Conservation (phyloP, 2,888 invertebrate genomes). For the Allygus modestus region DNA sequence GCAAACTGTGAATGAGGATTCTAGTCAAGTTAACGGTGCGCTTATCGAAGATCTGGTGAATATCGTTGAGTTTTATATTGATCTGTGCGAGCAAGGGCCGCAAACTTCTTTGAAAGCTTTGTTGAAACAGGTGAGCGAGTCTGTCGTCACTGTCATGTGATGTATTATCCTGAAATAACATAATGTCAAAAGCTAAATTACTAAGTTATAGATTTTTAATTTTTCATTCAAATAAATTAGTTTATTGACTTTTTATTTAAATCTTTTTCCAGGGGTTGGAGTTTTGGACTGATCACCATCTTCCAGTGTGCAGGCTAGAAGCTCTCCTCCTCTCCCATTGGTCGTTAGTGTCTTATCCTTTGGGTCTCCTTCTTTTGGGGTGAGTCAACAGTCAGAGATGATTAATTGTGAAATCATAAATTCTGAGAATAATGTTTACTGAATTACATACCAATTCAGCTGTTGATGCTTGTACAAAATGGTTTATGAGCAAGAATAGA, state of each 20-base stretch:
- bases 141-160: too few relatives aligned
- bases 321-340: slow-evolving; percentile 77
- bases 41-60: slow-evolving; percentile 61
- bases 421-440: too few relatives aligned
- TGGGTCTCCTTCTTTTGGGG: slow-evolving; percentile 69
- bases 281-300: slow-evolving; percentile 75
- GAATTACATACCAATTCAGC: too few relatives aligned
- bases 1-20: slow-evolving; percentile 25
- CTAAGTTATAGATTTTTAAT: too few relatives aligned
- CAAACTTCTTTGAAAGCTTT: slow-evolving; percentile 54
- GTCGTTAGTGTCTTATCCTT: slow-evolving; percentile 68
- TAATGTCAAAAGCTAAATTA: too few relatives aligned
- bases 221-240: too few relatives aligned
- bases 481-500: too few relatives aligned
- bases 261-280: slow-evolving; percentile 65
- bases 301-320: slow-evolving; percentile 77
- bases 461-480: too few relatives aligned
- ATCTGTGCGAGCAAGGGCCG: slow-evolving; percentile 54
- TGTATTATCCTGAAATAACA: too few relatives aligned
- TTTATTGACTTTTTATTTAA: too few relatives aligned
- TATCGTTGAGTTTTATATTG: slow-evolving; percentile 63
- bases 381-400: slow-evolving; percentile 61
- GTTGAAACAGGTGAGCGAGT: slow-evolving; percentile 61
- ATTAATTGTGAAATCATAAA: not conserved
- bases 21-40: slow-evolving; percentile 45